Evolutionary conservation across 2,888 invertebrate species (phyloP).

Genomic region (Antheraea yamamai): DNA sequence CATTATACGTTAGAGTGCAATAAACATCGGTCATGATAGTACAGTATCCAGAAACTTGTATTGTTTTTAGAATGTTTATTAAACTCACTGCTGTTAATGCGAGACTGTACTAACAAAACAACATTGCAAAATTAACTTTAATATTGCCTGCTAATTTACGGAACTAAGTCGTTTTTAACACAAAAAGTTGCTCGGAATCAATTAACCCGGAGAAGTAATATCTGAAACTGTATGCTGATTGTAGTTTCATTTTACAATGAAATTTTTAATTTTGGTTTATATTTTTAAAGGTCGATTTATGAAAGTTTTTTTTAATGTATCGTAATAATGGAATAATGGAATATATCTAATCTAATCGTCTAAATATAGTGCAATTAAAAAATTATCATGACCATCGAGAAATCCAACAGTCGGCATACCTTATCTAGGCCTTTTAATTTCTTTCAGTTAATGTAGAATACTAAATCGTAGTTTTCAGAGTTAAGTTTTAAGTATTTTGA

Average conservation of each 20-base stretch:
- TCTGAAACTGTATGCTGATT: slow-evolving; percentile 4
- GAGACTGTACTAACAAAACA: not conserved
- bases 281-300: not conserved
- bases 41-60: not conserved
- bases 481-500: not conserved
- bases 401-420: too few species aligned
- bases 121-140: not conserved
- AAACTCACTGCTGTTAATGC: not conserved
- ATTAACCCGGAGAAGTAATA: slow-evolving; percentile 4
- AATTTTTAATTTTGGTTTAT: not conserved
- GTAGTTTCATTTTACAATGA: not conserved
- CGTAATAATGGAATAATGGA: too few species aligned
- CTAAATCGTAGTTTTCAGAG: not conserved
- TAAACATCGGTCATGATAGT: too few species aligned
- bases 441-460: not conserved
- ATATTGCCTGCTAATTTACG: not conserved
- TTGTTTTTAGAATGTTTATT: not conserved
- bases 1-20: too few species aligned
- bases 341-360: too few species aligned
- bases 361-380: too few species aligned
- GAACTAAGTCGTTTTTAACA: not conserved
- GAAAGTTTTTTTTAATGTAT: not conserved
- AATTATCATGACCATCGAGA: too few species aligned
- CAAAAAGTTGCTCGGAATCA: not conserved
- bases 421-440: too few species aligned